phyloP scores from a whole-genome alignment of 2,797 vertebrate species.

The Neosilurus hyrtlii region DNA sequence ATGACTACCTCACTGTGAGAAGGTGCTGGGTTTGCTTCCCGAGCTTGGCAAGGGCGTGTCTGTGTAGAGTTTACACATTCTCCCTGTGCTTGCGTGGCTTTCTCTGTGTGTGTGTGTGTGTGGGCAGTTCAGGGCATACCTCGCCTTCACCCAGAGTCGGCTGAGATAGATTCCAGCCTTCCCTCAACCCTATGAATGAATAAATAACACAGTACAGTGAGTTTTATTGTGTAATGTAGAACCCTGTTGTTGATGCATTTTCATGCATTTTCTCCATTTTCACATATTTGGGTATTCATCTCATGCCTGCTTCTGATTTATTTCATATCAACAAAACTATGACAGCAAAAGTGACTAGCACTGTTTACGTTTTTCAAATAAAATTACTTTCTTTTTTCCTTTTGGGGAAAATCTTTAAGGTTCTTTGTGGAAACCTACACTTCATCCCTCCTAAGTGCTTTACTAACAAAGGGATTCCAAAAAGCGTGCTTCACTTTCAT shows the following conservation, averaged over 20 bases:
- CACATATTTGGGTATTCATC: neutral
- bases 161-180: too few species aligned
- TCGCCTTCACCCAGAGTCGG: too few species aligned
- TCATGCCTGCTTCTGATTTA: neutral
- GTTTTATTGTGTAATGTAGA: neutral
- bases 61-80: too few species aligned
- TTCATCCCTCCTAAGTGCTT: neutral
- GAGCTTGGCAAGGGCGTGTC: too few species aligned
- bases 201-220: neutral
- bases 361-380: neutral
- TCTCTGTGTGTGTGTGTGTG: too few species aligned
- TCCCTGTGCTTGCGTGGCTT: too few species aligned
- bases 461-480: too few species aligned
- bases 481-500: neutral
- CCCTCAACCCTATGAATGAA: too few species aligned
- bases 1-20: too few species aligned
- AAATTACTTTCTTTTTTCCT: neutral
- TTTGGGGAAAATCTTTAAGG: neutral
- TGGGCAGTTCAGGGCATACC: too few species aligned
- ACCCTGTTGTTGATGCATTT: neutral
- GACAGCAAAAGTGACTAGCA: neutral
- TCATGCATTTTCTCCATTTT: neutral
- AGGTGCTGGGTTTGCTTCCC: too few species aligned
- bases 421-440: neutral
- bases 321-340: neutral